Evolutionary conservation across 1,140 invertebrate genomes (phyloP).

Genomic region (Bombus difficillimus): DNA sequence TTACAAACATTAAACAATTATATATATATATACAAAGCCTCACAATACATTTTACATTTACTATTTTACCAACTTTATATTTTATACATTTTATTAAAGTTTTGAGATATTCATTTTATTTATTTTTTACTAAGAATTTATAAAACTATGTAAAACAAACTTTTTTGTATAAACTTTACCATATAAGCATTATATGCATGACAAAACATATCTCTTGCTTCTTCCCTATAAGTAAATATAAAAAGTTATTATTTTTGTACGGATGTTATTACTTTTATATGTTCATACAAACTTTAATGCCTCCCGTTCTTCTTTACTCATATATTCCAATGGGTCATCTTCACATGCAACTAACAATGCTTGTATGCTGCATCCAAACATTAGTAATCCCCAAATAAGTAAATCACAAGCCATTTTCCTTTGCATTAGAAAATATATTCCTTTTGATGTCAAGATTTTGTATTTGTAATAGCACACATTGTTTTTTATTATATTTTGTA

Average conservation of each 20-base stretch:
- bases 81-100: neutral
- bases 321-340: slow-evolving; percentile 81
- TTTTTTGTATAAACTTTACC: slow-evolving; percentile 83
- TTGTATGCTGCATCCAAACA: slow-evolving; percentile 70
- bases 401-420: slow-evolving; percentile 73
- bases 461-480: slow-evolving; percentile 58
- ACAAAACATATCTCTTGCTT: slow-evolving; percentile 97
- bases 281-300: slow-evolving; percentile 82
- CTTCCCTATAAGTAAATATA: slow-evolving; percentile 85
- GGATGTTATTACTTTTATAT: neutral
- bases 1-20: neutral
- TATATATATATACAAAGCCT: neutral
- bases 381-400: slow-evolving; percentile 71
- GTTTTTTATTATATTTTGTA: slow-evolving; percentile 50
- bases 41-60: neutral
- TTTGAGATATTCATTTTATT: neutral
- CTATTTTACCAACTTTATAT: neutral
- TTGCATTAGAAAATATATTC: slow-evolving; percentile 54
- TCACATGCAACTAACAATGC: slow-evolving; percentile 63
- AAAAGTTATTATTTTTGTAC: neutral
- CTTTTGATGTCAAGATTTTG: slow-evolving; percentile 76
- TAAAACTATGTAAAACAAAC: neutral
- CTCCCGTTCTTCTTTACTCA: slow-evolving; percentile 84
- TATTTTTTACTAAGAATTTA: neutral
- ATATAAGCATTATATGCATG: slow-evolving; percentile 99